phyloP scores from a whole-genome alignment of 2,113 vertebrate genomes.

The Pseudorectes ferrugineus region DNA sequence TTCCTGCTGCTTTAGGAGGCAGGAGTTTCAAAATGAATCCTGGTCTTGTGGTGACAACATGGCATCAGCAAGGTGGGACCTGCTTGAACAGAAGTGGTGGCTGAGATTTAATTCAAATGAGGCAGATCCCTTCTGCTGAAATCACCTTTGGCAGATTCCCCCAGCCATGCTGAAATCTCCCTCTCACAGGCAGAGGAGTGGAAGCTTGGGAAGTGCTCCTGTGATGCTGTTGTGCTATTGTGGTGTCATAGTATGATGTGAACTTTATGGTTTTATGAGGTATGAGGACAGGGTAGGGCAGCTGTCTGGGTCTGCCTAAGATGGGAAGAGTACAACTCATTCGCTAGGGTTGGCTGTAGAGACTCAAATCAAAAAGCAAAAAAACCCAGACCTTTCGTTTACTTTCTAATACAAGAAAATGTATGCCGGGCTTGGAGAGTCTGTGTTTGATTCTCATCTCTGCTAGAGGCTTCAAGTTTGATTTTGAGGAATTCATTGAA shows the following conservation, averaged over 20 bases:
- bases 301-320: neutral
- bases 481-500: neutral
- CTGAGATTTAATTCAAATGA: neutral
- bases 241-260: neutral
- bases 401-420: neutral
- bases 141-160: neutral
- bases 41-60: neutral
- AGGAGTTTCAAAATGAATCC: neutral
- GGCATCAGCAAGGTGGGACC: rapidly evolving
- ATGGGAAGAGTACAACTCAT: neutral
- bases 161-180: neutral
- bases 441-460: neutral
- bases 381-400: rapidly evolving
- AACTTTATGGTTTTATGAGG: neutral
- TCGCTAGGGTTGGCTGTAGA: neutral
- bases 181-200: neutral
- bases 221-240: neutral
- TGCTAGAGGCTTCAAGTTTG: neutral
- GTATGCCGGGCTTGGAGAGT: neutral
- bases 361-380: neutral
- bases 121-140: neutral
- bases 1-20: neutral
- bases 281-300: neutral
- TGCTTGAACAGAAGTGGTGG: neutral
- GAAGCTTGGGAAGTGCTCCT: neutral